Conservation (phyloP, 92 coral and sea anemone genomes). For the Epizoanthus fatuus region DNA sequence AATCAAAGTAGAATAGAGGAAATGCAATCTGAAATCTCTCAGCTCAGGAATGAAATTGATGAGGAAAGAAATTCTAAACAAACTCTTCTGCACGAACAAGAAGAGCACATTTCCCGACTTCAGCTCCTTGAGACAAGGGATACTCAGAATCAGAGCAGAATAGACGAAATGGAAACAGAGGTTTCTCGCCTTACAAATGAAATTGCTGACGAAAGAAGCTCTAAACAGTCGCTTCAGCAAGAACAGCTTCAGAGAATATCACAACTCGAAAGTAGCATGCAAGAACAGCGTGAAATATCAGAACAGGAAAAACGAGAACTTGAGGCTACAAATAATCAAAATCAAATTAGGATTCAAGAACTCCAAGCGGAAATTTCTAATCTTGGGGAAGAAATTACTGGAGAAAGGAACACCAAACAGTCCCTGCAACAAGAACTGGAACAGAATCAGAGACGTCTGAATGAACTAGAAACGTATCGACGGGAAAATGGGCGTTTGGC, state of each 20-base stretch:
- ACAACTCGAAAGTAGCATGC: not conserved
- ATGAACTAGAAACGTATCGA: not conserved
- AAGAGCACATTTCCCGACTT: too few relatives aligned
- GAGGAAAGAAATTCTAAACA: too few relatives aligned
- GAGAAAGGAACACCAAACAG: not conserved
- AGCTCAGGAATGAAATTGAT: too few relatives aligned
- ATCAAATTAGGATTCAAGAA: constrained; percentile 1
- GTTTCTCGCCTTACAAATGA: constrained; percentile 1
- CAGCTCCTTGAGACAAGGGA: too few relatives aligned
- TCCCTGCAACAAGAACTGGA: not conserved
- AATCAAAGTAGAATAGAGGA: too few relatives aligned
- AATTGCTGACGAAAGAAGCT: not conserved
- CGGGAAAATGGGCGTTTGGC: constrained; percentile 3
- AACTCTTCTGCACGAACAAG: too few relatives aligned
- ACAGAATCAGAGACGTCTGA: not conserved
- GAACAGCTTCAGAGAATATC: not conserved
- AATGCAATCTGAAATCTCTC: too few relatives aligned
- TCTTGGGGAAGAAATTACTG: constrained; percentile 1
- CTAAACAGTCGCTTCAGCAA: constrained; percentile 12
- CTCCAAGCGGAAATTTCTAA: not conserved
- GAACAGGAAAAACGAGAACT: not conserved
- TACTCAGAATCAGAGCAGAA: too few relatives aligned
- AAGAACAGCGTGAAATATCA: not conserved
- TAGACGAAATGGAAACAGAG: not conserved
- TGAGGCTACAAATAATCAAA: not conserved